Percentiles rank a stretch among this genome's conserved stretches.
These are phyloP conservation scores for Pectinophora gossypiella DNA, from an alignment of 1,140 invertebrate species.

Conservation along the genomic window DNA sequence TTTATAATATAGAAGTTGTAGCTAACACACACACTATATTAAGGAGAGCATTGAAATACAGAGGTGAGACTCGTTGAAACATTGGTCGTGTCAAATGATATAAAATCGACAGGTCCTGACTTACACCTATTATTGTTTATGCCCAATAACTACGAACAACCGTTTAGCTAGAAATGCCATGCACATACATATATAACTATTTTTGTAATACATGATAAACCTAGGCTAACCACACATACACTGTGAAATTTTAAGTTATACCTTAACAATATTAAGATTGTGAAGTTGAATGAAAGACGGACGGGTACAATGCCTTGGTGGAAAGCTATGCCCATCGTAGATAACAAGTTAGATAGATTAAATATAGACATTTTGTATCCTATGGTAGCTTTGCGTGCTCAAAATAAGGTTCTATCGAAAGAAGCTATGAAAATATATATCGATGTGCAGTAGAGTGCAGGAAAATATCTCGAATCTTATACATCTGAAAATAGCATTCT, in stretches of 20 bases:
- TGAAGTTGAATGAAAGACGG: constrained; percentile 37
- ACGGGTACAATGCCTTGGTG: constrained; percentile 29
- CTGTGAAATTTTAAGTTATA: constrained; percentile 54
- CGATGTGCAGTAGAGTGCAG: constrained; percentile 50
- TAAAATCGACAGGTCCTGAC: constrained; percentile 34
- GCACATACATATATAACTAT: constrained; percentile 66
- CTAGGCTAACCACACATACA: constrained; percentile 69
- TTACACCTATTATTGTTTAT: constrained; percentile 69
- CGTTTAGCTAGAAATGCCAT: constrained; percentile 68
- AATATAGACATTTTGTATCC: constrained; percentile 1
- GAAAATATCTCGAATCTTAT: constrained; percentile 57
- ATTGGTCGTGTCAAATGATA: constrained; percentile 60
- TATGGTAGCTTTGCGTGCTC: constrained; percentile 44
- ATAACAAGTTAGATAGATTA: background rate
- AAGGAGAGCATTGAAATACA: constrained; percentile 16
- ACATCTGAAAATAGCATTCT: constrained; percentile 63
- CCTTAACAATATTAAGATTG: constrained; percentile 49
- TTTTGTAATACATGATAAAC: constrained; percentile 54
- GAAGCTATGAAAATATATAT: constrained; percentile 65
- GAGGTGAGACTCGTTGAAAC: constrained; percentile 15
- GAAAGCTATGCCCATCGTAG: constrained; percentile 30
- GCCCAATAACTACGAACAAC: constrained; percentile 64
- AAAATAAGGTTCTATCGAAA: constrained; percentile 42
- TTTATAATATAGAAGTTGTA: constrained; percentile 20
- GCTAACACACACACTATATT: constrained; percentile 20